Evolutionary conservation across 2,113 vertebrate species (phyloP).

Genomic region (Sinocyclocheilus grahami): DNA sequence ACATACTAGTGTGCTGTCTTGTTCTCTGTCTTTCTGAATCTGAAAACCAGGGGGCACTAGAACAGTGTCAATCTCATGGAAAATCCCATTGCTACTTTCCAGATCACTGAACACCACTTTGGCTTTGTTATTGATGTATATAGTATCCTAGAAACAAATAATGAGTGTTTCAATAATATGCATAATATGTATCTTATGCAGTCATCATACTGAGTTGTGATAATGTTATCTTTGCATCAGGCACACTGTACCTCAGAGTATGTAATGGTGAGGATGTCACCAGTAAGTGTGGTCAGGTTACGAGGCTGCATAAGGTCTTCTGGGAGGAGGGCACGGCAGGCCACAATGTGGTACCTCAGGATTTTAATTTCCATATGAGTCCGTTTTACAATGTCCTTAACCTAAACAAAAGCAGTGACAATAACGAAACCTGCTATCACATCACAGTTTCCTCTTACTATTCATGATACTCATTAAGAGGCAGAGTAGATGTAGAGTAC

Average conservation of each 20-base stretch:
- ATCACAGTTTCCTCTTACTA: background rate
- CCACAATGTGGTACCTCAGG: constrained; percentile 83
- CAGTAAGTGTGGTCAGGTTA: constrained; percentile 83
- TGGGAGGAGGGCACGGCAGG: constrained; percentile 80
- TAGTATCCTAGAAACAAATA: constrained; percentile 31
- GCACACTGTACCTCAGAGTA: constrained; percentile 76
- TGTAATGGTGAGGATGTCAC: constrained; percentile 76
- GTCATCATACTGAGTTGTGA: background rate
- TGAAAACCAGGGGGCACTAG: constrained; percentile 74
- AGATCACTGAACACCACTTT: constrained; percentile 62
- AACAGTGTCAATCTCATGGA: constrained; percentile 83
- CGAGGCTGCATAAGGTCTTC: constrained; percentile 72
- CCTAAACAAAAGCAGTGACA: background rate
- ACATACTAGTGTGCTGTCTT: background rate
- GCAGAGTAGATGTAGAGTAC: no score
- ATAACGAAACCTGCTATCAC: background rate
- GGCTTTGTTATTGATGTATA: constrained; percentile 52
- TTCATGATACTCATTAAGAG: background rate
- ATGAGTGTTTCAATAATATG: background rate
- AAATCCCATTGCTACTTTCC: constrained; percentile 83
- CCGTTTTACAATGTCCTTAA: background rate
- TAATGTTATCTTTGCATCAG: background rate
- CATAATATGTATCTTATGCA: background rate
- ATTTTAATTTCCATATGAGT: constrained; percentile 63
- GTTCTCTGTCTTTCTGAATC: constrained; percentile 34